These are phyloP conservation scores for Lysiphlebus fabarum DNA, from an alignment of 1,140 invertebrate genomes.

Conservation along the genomic window DNA sequence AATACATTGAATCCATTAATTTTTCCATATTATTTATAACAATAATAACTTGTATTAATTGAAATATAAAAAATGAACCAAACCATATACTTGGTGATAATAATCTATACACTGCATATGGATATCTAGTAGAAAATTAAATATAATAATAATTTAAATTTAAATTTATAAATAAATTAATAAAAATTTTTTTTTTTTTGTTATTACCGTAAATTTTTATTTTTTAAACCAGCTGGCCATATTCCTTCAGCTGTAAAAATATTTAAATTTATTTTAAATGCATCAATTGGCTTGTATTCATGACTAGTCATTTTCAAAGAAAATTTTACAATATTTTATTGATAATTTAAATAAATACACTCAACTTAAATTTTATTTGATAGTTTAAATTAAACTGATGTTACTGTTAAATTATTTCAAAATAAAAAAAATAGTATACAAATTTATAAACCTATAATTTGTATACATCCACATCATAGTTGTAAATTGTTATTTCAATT, in stretches of 20 bases:
- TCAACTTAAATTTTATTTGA: neutral
- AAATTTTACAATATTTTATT: no score
- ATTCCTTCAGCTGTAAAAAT: slow-evolving; percentile 10
- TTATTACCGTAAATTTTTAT: slow-evolving; percentile 13
- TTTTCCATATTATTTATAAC: slow-evolving; percentile 4
- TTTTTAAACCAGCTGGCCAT: slow-evolving; percentile 14
- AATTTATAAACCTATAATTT: no score
- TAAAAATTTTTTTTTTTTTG: neutral
- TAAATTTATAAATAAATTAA: neutral
- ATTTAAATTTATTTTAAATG: slow-evolving; percentile 14
- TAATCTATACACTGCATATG: neutral
- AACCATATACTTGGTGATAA: slow-evolving; percentile 10
- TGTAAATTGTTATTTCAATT: no score
- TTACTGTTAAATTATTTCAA: no score
- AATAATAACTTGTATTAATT: slow-evolving; percentile 4
- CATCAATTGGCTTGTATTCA: slow-evolving; percentile 9
- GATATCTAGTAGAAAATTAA: neutral
- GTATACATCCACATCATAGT: no score
- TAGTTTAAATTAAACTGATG: neutral
- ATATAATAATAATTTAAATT: neutral
- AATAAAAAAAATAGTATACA: no score
- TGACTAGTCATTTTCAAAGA: neutral
- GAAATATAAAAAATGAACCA: slow-evolving; percentile 4
- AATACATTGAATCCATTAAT: slow-evolving; percentile 9
- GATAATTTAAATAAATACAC: no score